Conservation (phyloP, 2,888 invertebrate genomes). For the Hyles lineata region DNA sequence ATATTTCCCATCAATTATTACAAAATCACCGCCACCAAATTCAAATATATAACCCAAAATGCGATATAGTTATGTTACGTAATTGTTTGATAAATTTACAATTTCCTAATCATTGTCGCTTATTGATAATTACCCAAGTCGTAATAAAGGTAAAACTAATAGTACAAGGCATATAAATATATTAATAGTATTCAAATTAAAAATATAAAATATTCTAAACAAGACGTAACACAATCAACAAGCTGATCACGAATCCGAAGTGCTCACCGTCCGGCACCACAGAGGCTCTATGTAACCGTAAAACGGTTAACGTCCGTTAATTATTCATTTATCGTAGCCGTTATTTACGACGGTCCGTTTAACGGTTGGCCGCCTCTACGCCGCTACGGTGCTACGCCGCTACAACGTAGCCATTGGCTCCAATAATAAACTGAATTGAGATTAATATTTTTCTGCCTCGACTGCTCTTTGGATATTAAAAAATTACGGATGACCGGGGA, state of each 20-base stretch:
- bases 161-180: neutral
- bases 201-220: neutral
- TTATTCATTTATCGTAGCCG: slow-evolving; percentile 72
- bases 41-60: too few relatives aligned
- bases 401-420: slow-evolving; percentile 49
- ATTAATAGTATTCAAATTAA: neutral
- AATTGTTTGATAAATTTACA: too few relatives aligned
- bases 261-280: slow-evolving; percentile 1
- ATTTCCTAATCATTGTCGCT: too few relatives aligned
- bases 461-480: slow-evolving; percentile 27
- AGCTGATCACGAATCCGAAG: slow-evolving; percentile 17
- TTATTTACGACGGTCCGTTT: slow-evolving; percentile 61
- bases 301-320: slow-evolving; percentile 69
- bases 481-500: slow-evolving; percentile 23
- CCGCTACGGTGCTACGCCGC: slow-evolving; percentile 48
- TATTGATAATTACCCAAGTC: neutral
- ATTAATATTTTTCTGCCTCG: slow-evolving; percentile 41
- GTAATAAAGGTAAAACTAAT: neutral
- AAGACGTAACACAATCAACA: neutral
- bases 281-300: slow-evolving; percentile 42
- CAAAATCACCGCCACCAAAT: too few relatives aligned
- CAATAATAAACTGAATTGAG: slow-evolving; percentile 49
- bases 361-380: slow-evolving; percentile 59
- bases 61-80: too few relatives aligned
- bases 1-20: too few relatives aligned